These are phyloP conservation scores for Wasmannia auropunctata DNA, from an alignment of 1,140 invertebrate genomes.

Conservation along the genomic window DNA sequence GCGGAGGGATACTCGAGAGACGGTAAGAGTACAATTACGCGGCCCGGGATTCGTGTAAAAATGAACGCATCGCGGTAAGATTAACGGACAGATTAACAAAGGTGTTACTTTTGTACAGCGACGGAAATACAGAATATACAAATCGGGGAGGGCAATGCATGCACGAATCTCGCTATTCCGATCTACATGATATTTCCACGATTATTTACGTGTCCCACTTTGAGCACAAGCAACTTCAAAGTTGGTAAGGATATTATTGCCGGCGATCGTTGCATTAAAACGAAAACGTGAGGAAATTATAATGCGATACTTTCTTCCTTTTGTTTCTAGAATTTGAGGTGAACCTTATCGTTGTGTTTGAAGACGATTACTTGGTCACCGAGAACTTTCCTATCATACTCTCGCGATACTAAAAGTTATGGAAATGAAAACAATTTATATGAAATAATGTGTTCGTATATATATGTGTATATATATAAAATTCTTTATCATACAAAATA, in stretches of 20 bases:
- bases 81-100: background rate
- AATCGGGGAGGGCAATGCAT: conserved; percentile 96
- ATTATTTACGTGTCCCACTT: conserved; percentile 97
- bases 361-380: conserved; percentile 97
- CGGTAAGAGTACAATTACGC: conserved; percentile 86
- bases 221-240: conserved; percentile 97
- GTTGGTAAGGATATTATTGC: conserved; percentile 89
- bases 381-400: conserved; percentile 97
- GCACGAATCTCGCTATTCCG: conserved; percentile 92
- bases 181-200: conserved; percentile 98
- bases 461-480: conserved; percentile 29
- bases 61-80: background rate
- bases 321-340: conserved; percentile 95
- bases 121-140: conserved; percentile 99
- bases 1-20: conserved; percentile 97
- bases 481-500: conserved; percentile 65
- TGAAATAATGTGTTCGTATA: conserved; percentile 22
- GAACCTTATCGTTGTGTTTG: conserved; percentile 96
- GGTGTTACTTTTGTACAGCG: conserved; percentile 87
- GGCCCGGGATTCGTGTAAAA: background rate
- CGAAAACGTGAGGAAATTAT: background rate
- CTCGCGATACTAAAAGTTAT: conserved; percentile 85
- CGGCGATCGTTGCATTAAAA: conserved; percentile 3
- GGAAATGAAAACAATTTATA: conserved; percentile 57
- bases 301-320: conserved; percentile 68